Conservation (phyloP, 2,797 vertebrate species). For the Crenichthys baileyi region DNA sequence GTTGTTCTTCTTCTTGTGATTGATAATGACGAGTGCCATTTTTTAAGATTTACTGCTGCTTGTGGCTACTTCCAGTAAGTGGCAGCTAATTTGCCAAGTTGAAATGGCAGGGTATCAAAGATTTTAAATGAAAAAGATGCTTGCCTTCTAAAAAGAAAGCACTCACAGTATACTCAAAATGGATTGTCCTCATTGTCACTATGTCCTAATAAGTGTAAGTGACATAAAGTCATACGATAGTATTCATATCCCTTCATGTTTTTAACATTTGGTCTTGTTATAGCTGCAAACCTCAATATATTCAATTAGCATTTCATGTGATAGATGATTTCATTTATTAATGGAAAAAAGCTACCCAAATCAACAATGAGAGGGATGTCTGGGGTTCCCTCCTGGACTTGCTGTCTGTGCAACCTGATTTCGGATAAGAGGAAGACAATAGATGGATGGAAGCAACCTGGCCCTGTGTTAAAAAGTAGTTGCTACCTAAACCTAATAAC, state of each 20-base stretch:
- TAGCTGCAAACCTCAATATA: not conserved
- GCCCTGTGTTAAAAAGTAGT: too few relatives aligned
- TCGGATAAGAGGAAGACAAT: too few relatives aligned
- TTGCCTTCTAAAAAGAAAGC: not conserved
- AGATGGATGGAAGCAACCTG: too few relatives aligned
- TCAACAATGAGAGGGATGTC: too few relatives aligned
- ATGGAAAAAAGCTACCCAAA: too few relatives aligned
- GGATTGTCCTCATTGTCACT: not conserved
- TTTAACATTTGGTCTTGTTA: too few relatives aligned
- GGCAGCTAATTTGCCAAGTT: constrained; percentile 44
- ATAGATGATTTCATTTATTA: not conserved
- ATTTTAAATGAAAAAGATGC: constrained; percentile 20
- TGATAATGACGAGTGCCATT: constrained; percentile 36
- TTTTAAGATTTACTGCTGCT: constrained; percentile 49
- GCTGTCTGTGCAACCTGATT: too few relatives aligned
- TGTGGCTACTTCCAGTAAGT: constrained; percentile 54
- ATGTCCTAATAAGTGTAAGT: not conserved
- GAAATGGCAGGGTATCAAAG: constrained; percentile 31
- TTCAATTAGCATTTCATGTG: not conserved
- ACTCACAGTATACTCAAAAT: constrained; percentile 9
- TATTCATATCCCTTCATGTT: not conserved
- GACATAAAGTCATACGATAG: constrained; percentile 2
- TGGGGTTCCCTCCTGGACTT: too few relatives aligned
- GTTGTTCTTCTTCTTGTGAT: constrained; percentile 50
- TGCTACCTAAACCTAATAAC: too few relatives aligned